Evolutionary conservation across 2,888 invertebrate species (phyloP).

Genomic region (Teinopalpus imperialis): DNA sequence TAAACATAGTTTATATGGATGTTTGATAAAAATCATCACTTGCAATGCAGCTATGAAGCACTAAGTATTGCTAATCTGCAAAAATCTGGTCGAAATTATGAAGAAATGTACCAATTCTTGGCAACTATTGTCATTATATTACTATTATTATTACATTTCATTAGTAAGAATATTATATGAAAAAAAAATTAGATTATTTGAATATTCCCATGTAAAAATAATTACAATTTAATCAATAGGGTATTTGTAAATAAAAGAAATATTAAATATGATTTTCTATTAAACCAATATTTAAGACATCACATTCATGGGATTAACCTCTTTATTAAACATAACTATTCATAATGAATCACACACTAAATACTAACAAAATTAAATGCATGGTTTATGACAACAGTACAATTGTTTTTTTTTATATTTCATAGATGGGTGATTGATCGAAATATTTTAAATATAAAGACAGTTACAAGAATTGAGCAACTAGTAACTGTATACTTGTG

Average conservation of each 20-base stretch:
- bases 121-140: no score
- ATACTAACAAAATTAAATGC: conserved; percentile 52
- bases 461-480: conserved; percentile 31
- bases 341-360: conserved; percentile 38
- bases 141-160: no score
- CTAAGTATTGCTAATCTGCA: no score
- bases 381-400: conserved; percentile 67
- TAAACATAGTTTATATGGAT: no score
- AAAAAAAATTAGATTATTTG: no score
- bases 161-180: no score
- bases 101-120: no score
- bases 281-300: conserved; percentile 39
- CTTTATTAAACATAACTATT: conserved; percentile 52
- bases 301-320: conserved; percentile 36
- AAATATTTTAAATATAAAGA: conserved; percentile 24
- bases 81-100: no score
- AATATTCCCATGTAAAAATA: no score
- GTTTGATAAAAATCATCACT: no score
- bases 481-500: conserved; percentile 16
- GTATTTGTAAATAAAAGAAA: conserved; percentile 5
- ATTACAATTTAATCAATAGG: no score
- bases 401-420: conserved; percentile 22
- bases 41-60: no score
- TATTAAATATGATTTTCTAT: conserved; percentile 22
- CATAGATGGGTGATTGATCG: background rate